Percentiles rank a stretch among this genome's conserved stretches.
phyloP scores from a whole-genome alignment of 2,113 vertebrate genomes.

The Ovibos moschatus region DNA sequence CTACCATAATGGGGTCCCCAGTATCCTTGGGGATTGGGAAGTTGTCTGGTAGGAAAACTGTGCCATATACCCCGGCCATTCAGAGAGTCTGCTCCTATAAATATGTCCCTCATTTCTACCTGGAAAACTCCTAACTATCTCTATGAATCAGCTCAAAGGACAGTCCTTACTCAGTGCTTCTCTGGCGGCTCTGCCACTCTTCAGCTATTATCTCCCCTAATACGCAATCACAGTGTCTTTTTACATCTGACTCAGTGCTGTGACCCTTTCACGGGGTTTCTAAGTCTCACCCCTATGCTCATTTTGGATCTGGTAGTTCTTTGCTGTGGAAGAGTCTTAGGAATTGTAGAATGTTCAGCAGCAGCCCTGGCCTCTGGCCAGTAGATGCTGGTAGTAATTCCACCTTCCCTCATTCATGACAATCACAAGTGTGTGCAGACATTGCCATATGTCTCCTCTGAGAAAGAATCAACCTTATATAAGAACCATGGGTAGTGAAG shows the following conservation, averaged over 20 bases:
- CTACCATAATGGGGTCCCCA: not conserved
- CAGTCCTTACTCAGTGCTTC: not conserved
- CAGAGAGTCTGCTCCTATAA: fast-evolving
- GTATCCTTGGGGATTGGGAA: not conserved
- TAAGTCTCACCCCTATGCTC: not conserved
- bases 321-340: not conserved
- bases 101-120: fast-evolving
- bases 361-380: not conserved
- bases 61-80: fast-evolving
- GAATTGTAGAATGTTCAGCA: not conserved
- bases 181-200: too few relatives aligned
- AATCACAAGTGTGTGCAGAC: not conserved
- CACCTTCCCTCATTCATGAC: not conserved
- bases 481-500: not conserved
- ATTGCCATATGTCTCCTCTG: not conserved
- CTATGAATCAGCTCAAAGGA: not conserved
- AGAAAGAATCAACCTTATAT: not conserved
- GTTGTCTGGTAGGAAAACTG: not conserved
- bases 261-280: not conserved
- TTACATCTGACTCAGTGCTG: not conserved
- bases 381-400: not conserved
- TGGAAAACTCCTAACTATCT: not conserved
- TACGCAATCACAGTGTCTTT: not conserved
- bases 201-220: not conserved
- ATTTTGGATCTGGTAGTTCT: not conserved